Evolutionary conservation across 2,888 invertebrate genomes (phyloP).

Genomic region (Euspilapteryx auroguttella): DNA sequence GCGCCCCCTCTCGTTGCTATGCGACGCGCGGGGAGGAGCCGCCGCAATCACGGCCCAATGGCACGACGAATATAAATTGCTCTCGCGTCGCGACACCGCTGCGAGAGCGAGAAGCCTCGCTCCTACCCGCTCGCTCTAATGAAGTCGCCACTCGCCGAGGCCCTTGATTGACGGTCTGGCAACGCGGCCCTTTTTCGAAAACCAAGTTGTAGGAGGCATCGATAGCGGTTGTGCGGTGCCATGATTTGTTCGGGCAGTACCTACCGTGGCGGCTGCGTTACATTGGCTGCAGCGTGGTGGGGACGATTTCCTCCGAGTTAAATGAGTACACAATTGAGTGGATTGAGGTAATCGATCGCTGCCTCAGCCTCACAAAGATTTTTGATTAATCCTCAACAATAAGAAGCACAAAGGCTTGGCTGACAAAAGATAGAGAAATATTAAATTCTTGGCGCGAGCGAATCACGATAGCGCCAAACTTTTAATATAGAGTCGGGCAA

Average conservation of each 20-base stretch:
- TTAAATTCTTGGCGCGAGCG: slow-evolving; percentile 32
- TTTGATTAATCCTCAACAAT: too few species aligned
- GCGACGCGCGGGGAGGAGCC: slow-evolving; percentile 69
- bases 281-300: slow-evolving; percentile 16
- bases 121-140: slow-evolving; percentile 38
- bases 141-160: slow-evolving; percentile 43
- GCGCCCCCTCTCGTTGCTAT: slow-evolving; percentile 58
- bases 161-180: slow-evolving; percentile 49
- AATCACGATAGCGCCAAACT: slow-evolving; percentile 33
- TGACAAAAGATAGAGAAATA: slow-evolving; percentile 17
- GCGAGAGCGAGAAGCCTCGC: slow-evolving; percentile 26
- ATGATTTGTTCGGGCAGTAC: slow-evolving; percentile 39
- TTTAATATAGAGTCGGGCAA: slow-evolving; percentile 12
- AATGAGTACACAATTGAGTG: too few species aligned
- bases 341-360: too few species aligned
- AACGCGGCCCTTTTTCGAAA: slow-evolving; percentile 39
- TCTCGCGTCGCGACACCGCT: slow-evolving; percentile 47
- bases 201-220: slow-evolving; percentile 22
- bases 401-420: slow-evolving; percentile 5
- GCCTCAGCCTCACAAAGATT: too few species aligned
- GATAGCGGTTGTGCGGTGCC: slow-evolving; percentile 17
- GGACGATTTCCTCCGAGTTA: background rate
- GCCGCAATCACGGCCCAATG: slow-evolving; percentile 62
- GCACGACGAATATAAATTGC: slow-evolving; percentile 64
- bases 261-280: slow-evolving; percentile 12